phyloP scores from a whole-genome alignment of 2,888 invertebrate genomes.

The Allygus modestus region DNA sequence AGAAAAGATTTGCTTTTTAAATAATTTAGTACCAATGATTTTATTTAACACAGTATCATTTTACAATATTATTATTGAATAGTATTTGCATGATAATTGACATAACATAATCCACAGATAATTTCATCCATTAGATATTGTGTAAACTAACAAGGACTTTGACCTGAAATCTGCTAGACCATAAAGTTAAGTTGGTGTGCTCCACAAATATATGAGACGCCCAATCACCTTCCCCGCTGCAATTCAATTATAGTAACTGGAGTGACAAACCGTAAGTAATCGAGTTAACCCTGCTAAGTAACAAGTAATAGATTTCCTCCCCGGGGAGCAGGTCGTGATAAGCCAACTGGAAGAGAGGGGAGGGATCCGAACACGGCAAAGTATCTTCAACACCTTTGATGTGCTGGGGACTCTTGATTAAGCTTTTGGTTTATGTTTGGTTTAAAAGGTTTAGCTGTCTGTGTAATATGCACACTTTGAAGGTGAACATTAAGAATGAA shows the following conservation, averaged over 20 bases:
- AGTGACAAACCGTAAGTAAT: conserved; percentile 31
- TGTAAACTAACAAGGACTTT: background rate
- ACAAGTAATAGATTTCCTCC: conserved; percentile 31
- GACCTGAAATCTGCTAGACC: background rate
- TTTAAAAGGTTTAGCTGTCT: no score
- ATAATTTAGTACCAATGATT: no score
- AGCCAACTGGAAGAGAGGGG: background rate
- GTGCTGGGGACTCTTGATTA: no score
- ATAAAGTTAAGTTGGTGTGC: background rate
- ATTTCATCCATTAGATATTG: no score
- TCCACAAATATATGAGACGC: background rate
- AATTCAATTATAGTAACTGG: conserved; percentile 23
- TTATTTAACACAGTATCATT: no score
- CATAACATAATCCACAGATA: no score
- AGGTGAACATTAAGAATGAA: no score
- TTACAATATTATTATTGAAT: no score
- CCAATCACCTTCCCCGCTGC: background rate
- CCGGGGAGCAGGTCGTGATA: background rate
- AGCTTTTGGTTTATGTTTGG: no score
- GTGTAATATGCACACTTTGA: no score
- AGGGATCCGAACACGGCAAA: background rate
- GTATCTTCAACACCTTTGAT: background rate
- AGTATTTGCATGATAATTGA: no score
- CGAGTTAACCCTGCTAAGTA: conserved; percentile 18
- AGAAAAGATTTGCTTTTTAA: no score